Evolutionary conservation across 92 coral and sea anemone species (phyloP), one percentile per base, ranked within the genome.

Genomic region (Galaxea fascicularis): DNA sequence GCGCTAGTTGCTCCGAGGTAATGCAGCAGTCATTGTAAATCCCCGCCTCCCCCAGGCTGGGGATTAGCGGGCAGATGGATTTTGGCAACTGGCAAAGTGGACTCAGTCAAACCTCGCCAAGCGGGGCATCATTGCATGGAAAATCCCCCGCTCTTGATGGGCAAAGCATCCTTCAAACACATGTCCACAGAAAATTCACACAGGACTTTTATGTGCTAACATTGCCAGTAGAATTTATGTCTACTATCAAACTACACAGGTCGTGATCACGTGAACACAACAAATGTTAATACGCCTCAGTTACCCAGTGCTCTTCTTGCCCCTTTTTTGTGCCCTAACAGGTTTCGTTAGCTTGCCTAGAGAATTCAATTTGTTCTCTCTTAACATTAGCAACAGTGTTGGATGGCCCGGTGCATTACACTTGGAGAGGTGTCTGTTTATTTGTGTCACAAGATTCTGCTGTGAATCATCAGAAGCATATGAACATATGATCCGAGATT

Each of bases 121-220:
- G 68, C 31, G 68, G 68, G 68, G n/a, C 68, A 63, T 63, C 68
- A 63, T 63, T 63, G 68, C 68, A 63, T 63, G 68, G 68, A 63
- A 63, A 24, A 63, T 63, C 39, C 68, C 68, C 68, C 0, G 0
- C 68, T 26, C 68, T 26, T 63, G 68, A 63, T 63, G 68, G 68
- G 68, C 39, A 63, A 63, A 63, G 68, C 68, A 11, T 35, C 68
- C 35, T 63, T 63, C 13, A 63, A 63, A 63, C 68, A 0, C 68
- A 63, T 63, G 68, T 63, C 31, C 68, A 63, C 31, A 63, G 68
- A 63, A 63, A 63, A 63, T 63, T 63, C 39, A 63, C 68, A 24
- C 68, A 63, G 68, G 68, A 63, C 68, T 24, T 63, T 63, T 63
- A 63, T 26, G 71, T 13, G 71, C 22, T 28, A 65, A 65, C 47